These are phyloP conservation scores for Zosterops lateralis DNA, from an alignment of 2,113 vertebrate species.

Conservation along the genomic window DNA sequence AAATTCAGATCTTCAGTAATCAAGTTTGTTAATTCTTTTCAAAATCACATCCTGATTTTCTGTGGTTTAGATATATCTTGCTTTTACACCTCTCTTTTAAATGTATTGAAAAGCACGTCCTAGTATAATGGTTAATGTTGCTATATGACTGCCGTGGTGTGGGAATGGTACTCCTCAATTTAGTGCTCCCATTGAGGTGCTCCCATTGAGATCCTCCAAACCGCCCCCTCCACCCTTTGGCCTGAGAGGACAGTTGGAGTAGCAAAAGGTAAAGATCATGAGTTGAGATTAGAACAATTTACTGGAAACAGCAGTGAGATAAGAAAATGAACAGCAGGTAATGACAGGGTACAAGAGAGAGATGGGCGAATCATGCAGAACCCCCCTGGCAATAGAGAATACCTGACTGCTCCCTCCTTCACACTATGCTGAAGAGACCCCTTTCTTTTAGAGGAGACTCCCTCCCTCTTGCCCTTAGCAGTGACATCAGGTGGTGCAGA, in stretches of 20 bases:
- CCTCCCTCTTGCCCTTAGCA: not conserved
- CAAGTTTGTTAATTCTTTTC: not conserved
- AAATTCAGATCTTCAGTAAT: not conserved
- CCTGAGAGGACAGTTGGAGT: not conserved
- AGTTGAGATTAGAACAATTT: not conserved
- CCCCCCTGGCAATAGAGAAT: too few species aligned
- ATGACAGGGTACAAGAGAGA: not conserved
- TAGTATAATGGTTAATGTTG: not conserved
- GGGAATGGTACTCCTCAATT: not conserved
- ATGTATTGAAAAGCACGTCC: not conserved
- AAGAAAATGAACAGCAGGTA: not conserved
- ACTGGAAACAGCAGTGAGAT: not conserved
- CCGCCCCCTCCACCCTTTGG: fast-evolving
- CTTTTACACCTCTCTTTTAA: not conserved
- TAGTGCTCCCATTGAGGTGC: fast-evolving
- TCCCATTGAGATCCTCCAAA: not conserved
- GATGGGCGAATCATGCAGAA: fast-evolving
- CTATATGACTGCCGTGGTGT: not conserved
- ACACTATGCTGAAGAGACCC: fast-evolving
- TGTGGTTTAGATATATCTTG: not conserved
- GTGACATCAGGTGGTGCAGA: not conserved
- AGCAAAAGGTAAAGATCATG: not conserved
- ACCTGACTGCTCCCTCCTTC: not conserved
- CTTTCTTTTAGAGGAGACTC: not conserved
- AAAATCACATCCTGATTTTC: not conserved